Evolutionary conservation across 2,113 vertebrate genomes (phyloP).

Genomic region (Daphoenositta chrysoptera): DNA sequence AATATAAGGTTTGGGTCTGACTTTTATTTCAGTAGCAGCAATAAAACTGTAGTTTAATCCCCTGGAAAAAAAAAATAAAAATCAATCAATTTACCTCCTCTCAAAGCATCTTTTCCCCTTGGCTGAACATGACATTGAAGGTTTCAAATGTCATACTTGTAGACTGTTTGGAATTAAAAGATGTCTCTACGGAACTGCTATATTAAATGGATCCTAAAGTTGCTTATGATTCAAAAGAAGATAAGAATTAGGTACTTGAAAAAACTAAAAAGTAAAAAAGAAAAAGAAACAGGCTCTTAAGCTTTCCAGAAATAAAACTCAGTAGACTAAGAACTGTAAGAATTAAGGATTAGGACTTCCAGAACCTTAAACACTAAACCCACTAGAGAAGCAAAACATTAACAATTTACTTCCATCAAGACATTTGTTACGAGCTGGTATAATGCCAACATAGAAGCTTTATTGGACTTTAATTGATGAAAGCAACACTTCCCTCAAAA

Average conservation of each 20-base stretch:
- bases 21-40: background rate
- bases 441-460: background rate
- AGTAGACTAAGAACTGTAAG: background rate
- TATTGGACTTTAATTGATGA: background rate
- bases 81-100: background rate
- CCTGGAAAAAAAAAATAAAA: background rate
- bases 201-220: background rate
- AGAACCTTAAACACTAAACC: background rate
- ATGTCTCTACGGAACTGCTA: background rate
- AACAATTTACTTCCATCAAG: background rate
- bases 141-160: constrained; percentile 32
- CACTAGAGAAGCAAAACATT: background rate
- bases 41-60: background rate
- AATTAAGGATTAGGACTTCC: background rate
- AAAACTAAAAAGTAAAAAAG: background rate
- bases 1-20: background rate
- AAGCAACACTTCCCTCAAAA: background rate
- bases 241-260: background rate
- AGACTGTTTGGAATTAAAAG: constrained; percentile 1
- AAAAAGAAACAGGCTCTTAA: background rate
- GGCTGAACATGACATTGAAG: constrained; percentile 12
- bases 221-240: background rate
- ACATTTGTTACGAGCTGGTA: background rate
- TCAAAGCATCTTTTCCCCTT: background rate
- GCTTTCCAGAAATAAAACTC: background rate